Evolutionary conservation across 2,113 vertebrate species (phyloP).

Genomic region (Gila orcuttii): DNA sequence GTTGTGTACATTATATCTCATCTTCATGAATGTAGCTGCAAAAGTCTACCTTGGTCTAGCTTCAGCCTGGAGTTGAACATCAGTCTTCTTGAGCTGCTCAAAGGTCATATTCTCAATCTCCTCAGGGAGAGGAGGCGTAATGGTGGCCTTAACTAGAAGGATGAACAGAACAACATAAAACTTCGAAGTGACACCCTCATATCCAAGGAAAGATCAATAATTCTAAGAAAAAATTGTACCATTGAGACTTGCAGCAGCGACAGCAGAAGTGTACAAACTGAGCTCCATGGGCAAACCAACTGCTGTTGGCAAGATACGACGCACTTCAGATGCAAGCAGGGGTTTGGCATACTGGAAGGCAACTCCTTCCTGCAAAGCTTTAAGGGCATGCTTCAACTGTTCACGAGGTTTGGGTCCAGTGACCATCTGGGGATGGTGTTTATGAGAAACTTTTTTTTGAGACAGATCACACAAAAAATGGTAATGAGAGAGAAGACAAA

Average conservation of each 20-base stretch:
- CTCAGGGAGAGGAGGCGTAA: conserved; percentile 66
- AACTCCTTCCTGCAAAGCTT: conserved; percentile 64
- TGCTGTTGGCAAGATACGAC: conserved; percentile 74
- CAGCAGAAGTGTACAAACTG: conserved; percentile 68
- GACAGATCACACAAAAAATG: not conserved
- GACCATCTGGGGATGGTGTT: conserved; percentile 60
- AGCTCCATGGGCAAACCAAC: conserved; percentile 81
- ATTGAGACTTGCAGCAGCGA: conserved; percentile 61
- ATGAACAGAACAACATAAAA: conserved; percentile 6
- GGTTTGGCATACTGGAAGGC: conserved; percentile 70
- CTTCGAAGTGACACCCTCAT: conserved; percentile 61
- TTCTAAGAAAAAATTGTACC: conserved; percentile 63
- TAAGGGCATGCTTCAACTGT: conserved; percentile 49
- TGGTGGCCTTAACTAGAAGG: conserved; percentile 60
- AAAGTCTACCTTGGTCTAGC: conserved; percentile 70
- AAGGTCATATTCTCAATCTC: conserved; percentile 63
- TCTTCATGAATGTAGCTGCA: conserved; percentile 54
- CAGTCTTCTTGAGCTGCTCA: conserved; percentile 63
- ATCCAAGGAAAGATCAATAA: conserved; percentile 43
- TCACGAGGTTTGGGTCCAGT: conserved; percentile 37
- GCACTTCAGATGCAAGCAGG: conserved; percentile 71
- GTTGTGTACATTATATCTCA: too few species aligned
- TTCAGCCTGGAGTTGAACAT: conserved; percentile 67
- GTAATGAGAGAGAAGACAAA: not conserved
- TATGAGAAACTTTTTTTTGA: not conserved